Evolutionary conservation across 2,888 invertebrate genomes (phyloP).

Genomic region (Protula sp.): DNA sequence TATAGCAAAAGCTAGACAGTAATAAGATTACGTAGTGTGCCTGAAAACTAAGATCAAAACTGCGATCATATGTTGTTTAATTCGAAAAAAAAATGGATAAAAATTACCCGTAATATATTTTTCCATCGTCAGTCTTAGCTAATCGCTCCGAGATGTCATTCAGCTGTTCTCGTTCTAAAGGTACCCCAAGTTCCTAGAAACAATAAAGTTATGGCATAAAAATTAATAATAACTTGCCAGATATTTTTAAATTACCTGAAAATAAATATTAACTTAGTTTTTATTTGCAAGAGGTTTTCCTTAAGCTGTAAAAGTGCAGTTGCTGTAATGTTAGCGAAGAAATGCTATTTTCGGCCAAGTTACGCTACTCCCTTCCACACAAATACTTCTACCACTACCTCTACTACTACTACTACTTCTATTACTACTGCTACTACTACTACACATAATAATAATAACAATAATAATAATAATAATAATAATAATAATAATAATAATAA

Average conservation of each 20-base stretch:
- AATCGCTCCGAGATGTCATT: conserved; percentile 33
- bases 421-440: too few species aligned
- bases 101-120: conserved; percentile 43
- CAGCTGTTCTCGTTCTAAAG: conserved; percentile 36
- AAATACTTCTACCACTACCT: too few species aligned
- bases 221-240: too few species aligned
- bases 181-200: conserved; percentile 42
- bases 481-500: too few species aligned
- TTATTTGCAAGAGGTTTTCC: background rate
- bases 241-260: background rate
- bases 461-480: too few species aligned
- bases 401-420: too few species aligned
- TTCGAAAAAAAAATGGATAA: background rate
- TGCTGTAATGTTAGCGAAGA: too few species aligned
- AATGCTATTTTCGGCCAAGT: too few species aligned
- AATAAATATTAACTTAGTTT: too few species aligned
- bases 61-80: background rate
- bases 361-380: too few species aligned
- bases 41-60: background rate
- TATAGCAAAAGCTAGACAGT: background rate
- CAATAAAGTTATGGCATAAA: background rate
- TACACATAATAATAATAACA: too few species aligned
- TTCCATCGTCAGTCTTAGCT: conserved; percentile 34
- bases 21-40: background rate
- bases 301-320: background rate